Evolutionary conservation across 2,888 invertebrate genomes (phyloP).

Genomic region (Tinea pellionella): DNA sequence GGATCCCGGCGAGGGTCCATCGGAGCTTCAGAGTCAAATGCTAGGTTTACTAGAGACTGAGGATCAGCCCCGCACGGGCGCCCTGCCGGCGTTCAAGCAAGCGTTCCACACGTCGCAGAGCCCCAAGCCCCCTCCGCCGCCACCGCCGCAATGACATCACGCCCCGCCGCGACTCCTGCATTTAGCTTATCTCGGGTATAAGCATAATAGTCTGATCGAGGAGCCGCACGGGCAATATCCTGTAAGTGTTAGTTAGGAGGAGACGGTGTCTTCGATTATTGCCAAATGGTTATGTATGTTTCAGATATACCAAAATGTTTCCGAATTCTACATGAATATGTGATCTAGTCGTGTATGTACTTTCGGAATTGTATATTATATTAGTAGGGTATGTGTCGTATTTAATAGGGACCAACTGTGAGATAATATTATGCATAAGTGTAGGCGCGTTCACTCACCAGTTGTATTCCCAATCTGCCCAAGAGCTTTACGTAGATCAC

Average conservation of each 20-base stretch:
- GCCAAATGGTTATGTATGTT: constrained; percentile 43
- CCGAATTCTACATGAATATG: constrained; percentile 69
- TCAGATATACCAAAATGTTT: constrained; percentile 65
- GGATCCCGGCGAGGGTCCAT: constrained; percentile 58
- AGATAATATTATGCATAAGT: constrained; percentile 27
- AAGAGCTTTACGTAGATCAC: background rate
- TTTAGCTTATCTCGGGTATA: constrained; percentile 50
- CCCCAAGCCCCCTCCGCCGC: constrained; percentile 58
- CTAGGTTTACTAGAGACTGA: constrained; percentile 25
- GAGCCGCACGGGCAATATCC: background rate
- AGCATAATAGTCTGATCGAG: constrained; percentile 17
- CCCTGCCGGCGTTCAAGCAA: constrained; percentile 58
- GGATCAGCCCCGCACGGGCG: constrained; percentile 9
- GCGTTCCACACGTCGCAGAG: constrained; percentile 56
- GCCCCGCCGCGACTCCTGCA: constrained; percentile 35
- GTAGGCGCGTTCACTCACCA: background rate
- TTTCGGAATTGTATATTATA: constrained; percentile 66
- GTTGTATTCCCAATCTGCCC: constrained; percentile 3
- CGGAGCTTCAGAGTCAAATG: constrained; percentile 50
- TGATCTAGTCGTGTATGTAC: constrained; percentile 69
- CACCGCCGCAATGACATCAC: constrained; percentile 45
- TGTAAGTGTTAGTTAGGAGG: background rate
- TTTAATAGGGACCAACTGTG: constrained; percentile 65
- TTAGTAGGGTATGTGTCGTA: constrained; percentile 55
- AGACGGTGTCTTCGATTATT: constrained; percentile 22